Evolutionary conservation across 2,797 vertebrate genomes (phyloP), one percentile per base, ranked within the genome.

Genomic region (Octomys mimax): DNA sequence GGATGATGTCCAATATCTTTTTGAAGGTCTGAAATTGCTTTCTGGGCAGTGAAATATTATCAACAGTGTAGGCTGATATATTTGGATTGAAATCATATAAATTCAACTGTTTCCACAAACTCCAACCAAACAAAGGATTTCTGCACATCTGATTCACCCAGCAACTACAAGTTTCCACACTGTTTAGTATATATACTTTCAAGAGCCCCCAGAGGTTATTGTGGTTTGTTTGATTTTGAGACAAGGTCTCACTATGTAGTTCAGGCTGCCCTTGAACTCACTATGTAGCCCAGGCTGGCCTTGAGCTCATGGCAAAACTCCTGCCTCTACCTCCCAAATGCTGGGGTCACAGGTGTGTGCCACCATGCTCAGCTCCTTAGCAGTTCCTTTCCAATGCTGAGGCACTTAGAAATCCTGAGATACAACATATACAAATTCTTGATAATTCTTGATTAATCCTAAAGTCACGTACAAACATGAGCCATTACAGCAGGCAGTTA

Each of bases 41-140:
- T 68, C 31, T 31, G 3, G 46, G 22, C 18, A 93, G 10, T 88
- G 46, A 92, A 89, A 86, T 87, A 89, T 62, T 33, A 81, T 14
- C 80, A 89, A 82, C 1, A 46, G 57, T 9, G 57, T 19, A 61
- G 39, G 33, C 24, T 66, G 66, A 86, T 36, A 52, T 89, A 73
- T 64, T 92, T 95, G 61, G 78, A 80, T 46, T 31, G 14, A 71
- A 80, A 46, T 2, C 49, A 46, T 59, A 68, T 52, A 77, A 61
- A 84, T 78, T 87, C 39, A 71, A 71, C 31, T 80, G 54, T 62
- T 88, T 54, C 92, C 89, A 73, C 42, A 81, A 75, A 91, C 12
- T 61, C 73, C 46, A 86, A 89, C 13, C 68, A 80, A 71, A 88
- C 70, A 90, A 87, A 89, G 94, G n/a, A 49, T 57, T 68, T 89